Percentiles rank a stretch among this genome's conserved stretches.
phyloP scores from a whole-genome alignment of 2,888 invertebrate species.

The Pandemis cinnamomeana region DNA sequence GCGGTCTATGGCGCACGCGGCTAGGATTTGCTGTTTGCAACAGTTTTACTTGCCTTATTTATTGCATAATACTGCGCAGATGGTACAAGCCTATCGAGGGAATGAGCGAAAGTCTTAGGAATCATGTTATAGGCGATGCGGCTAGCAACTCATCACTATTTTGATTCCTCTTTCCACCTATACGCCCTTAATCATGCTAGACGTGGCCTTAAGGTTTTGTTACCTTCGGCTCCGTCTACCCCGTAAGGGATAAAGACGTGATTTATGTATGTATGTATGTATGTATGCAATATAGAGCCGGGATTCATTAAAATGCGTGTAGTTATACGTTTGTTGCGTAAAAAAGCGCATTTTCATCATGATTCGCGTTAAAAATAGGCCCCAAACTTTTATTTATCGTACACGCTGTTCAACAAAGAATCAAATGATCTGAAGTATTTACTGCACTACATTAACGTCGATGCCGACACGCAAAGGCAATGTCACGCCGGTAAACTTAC shows the following conservation, averaged over 20 bases:
- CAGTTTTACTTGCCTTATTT: neutral
- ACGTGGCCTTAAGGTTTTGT: too few species aligned
- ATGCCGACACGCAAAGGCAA: neutral
- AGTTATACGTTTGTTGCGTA: too few species aligned
- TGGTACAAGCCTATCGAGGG: too few species aligned
- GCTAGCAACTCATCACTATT: too few species aligned
- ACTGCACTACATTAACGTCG: neutral
- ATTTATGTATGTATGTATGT: too few species aligned
- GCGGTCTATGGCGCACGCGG: neutral
- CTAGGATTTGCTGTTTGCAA: neutral
- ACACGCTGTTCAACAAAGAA: neutral
- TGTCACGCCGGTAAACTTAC: neutral
- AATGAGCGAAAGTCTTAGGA: too few species aligned
- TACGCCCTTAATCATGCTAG: too few species aligned
- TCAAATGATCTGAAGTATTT: neutral
- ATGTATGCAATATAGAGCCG: neutral
- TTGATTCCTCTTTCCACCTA: too few species aligned
- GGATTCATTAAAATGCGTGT: neutral
- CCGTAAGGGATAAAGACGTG: too few species aligned
- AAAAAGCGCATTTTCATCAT: neutral
- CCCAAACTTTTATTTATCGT: neutral
- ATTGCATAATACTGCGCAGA: neutral
- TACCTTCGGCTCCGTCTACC: too few species aligned
- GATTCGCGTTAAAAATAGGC: neutral
- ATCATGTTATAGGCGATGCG: too few species aligned